These are phyloP conservation scores for Invenusta paracnida DNA, from an alignment of 2,888 invertebrate genomes.

Conservation along the genomic window DNA sequence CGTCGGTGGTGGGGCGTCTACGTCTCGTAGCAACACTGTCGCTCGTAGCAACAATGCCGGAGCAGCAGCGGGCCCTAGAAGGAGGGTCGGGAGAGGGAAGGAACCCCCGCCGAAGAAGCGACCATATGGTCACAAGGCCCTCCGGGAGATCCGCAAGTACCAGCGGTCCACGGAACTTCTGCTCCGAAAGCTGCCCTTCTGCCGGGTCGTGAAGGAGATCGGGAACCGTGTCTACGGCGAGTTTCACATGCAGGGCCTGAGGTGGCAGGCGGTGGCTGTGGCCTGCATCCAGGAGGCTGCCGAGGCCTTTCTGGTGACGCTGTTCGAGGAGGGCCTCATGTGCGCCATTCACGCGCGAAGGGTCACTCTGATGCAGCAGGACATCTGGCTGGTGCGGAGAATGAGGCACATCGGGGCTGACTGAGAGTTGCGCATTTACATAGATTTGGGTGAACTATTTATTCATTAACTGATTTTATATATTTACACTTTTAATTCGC, in stretches of 20 bases:
- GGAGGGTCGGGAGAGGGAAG: too few species aligned
- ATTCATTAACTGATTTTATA: too few species aligned
- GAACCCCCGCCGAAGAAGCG: too few species aligned
- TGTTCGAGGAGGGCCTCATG: constrained; percentile 19
- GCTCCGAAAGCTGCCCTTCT: constrained; percentile 53
- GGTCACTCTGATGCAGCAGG: constrained; percentile 20
- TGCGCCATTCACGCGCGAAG: constrained; percentile 24
- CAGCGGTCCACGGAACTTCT: constrained; percentile 52
- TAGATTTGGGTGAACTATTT: too few species aligned
- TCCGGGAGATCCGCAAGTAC: constrained; percentile 52
- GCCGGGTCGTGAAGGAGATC: constrained; percentile 49
- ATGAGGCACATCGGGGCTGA: too few species aligned
- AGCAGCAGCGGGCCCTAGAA: too few species aligned
- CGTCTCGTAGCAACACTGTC: too few species aligned
- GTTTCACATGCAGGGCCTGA: neutral
- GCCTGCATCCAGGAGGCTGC: constrained; percentile 15
- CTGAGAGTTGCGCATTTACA: too few species aligned
- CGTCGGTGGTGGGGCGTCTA: too few species aligned
- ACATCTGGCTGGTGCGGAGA: neutral
- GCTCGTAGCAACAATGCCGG: too few species aligned
- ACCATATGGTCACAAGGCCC: constrained; percentile 51
- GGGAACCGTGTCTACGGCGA: neutral
- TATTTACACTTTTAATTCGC: too few species aligned
- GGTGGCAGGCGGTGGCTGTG: constrained; percentile 4
- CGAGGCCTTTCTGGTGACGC: neutral